A percentile compares a stretch with the other conserved stretches of the same genome.
These are phyloP conservation scores for Hydropsyche tenuis DNA, from an alignment of 1,140 invertebrate genomes.

Conservation along the genomic window DNA sequence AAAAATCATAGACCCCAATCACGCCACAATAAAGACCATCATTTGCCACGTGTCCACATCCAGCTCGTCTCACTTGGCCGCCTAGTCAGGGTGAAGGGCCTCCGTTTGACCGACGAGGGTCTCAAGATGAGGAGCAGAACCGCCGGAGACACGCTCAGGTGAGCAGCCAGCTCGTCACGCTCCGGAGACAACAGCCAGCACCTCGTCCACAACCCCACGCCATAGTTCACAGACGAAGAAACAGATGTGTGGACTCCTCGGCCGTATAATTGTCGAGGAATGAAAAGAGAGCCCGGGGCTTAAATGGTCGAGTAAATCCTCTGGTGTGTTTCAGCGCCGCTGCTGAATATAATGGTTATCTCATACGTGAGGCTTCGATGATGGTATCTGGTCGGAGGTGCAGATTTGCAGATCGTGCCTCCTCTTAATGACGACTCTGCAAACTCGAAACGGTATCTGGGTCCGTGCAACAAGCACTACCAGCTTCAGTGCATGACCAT, in stretches of 20 bases:
- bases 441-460: slow-evolving; percentile 14
- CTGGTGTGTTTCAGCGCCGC: too few relatives aligned
- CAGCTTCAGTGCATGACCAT: neutral
- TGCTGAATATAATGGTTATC: too few relatives aligned
- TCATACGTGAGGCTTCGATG: too few relatives aligned
- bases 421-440: neutral
- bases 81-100: slow-evolving; percentile 5
- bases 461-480: neutral
- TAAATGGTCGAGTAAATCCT: too few relatives aligned
- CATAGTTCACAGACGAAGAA: slow-evolving; percentile 25
- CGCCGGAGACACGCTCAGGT: slow-evolving; percentile 32
- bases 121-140: neutral
- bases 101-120: slow-evolving; percentile 18
- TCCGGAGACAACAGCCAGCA: slow-evolving; percentile 18
- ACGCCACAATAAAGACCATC: too few relatives aligned
- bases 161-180: slow-evolving; percentile 29
- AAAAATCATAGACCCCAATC: too few relatives aligned
- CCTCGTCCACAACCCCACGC: slow-evolving; percentile 5
- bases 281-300: too few relatives aligned
- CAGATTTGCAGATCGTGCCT: slow-evolving; percentile 4
- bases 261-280: too few relatives aligned
- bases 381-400: too few relatives aligned
- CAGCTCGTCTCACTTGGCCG: neutral
- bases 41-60: too few relatives aligned
- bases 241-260: too few relatives aligned